Evolutionary conservation across 2,113 vertebrate species (phyloP), one percentile per base, ranked within the genome.

Genomic region (Willisornis vidua): DNA sequence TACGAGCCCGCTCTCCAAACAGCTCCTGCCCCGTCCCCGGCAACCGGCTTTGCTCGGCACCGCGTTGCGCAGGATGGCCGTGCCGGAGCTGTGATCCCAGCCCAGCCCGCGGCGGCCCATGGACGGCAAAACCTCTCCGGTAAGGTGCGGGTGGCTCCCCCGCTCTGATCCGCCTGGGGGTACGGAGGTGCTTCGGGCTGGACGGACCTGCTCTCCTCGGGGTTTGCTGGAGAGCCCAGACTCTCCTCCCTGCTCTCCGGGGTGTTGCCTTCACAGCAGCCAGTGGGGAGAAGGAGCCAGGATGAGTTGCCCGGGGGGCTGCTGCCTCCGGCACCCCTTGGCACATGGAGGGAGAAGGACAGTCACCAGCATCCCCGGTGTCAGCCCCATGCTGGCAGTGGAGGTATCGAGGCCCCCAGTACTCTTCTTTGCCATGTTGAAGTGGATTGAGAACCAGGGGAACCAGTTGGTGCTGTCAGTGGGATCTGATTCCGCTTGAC

Each of bases 1-100:
- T 95, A 86, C 74, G 12, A 94, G 26, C 72, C 87, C 51, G 49
- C 88, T 96, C 86, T 19, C 92, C 96, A 96, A 96, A 96, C 94
- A 87, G 18, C 62, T 72, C 43, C 82, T 71, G 94, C 23, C 81
- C 82, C 49, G 87, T 80, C 71, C 68, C 70, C 6, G 7, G 10
- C 66, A 45, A 41, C 91, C 8, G 94, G 37, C 84, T 26, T 31
- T 3, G 85, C 89, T 77, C 77, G 20, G 90, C 80, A 28, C 37
- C 4, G 28, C 13, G 59, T 80, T 17, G 79, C 33, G 26, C 59
- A 10, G 77, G 90, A 94, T 95, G 95, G 89, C 94, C 23, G 39
- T 84, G 96, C 67, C 55, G 25, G 28, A 33, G 82, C 94, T 95
- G 23, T 96, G 95, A 95, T 11, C 87, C n/a, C 85, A 43, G 86